Percentiles rank a stretch among this genome's conserved stretches.
phyloP scores from a whole-genome alignment of 1,140 invertebrate species.

The Homarus americanus region DNA sequence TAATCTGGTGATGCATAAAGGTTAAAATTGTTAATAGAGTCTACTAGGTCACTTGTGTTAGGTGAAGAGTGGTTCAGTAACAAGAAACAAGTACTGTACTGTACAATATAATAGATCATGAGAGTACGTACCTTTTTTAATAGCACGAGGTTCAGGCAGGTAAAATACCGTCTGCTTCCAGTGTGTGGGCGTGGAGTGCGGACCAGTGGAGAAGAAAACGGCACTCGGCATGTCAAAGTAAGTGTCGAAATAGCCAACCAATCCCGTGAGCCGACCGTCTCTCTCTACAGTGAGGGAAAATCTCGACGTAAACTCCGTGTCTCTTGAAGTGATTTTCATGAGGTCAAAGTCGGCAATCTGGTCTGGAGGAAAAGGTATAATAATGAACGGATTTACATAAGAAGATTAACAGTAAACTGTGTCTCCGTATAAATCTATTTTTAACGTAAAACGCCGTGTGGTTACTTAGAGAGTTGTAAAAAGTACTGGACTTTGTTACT shows the following conservation, averaged over 20 bases:
- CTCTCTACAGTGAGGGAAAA: conserved; percentile 75
- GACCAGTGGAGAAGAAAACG: conserved; percentile 87
- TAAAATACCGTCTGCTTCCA: conserved; percentile 99
- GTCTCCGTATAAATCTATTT: no score
- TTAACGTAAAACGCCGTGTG: no score
- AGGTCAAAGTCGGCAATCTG: conserved; percentile 70
- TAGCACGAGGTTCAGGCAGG: conserved; percentile 85
- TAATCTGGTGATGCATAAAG: no score
- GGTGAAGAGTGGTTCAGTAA: no score
- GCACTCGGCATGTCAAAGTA: conserved; percentile 87
- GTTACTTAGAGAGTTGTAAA: no score
- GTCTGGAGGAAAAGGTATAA: conserved; percentile 12
- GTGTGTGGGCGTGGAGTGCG: conserved; percentile 88
- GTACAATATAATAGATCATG: no score
- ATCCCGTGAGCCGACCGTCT: conserved; percentile 89
- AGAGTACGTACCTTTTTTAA: conserved; percentile 85
- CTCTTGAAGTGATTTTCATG: conserved; percentile 49
- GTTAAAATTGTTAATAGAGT: no score
- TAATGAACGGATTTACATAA: no score
- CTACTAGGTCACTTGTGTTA: no score
- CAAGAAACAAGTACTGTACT: no score
- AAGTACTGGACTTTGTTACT: no score
- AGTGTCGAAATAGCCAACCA: conserved; percentile 96
- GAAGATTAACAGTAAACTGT: no score
- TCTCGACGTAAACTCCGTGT: conserved; percentile 61